These are phyloP conservation scores for Colinus virginianus DNA, from an alignment of 2,113 vertebrate species.

Conservation along the genomic window DNA sequence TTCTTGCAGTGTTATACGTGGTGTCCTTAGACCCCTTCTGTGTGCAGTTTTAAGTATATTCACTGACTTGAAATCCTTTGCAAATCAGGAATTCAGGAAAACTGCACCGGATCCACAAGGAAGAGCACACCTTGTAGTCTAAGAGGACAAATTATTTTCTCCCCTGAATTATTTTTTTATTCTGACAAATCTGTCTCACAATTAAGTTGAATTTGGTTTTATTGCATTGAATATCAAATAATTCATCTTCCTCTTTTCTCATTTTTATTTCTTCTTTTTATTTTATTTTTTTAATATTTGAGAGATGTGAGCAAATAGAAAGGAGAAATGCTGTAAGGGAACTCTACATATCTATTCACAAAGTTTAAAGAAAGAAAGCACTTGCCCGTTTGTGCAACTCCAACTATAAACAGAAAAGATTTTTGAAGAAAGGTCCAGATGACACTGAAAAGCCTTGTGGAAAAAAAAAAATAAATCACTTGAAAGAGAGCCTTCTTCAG, in stretches of 20 bases:
- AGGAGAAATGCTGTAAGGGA: not conserved
- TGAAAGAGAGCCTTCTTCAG: conserved; percentile 9
- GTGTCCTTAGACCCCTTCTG: not conserved
- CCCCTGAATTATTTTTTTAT: not conserved
- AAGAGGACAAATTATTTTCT: not conserved
- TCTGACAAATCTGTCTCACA: not conserved
- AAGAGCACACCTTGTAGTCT: not conserved
- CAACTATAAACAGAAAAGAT: conserved; percentile 19
- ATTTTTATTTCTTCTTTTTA: not conserved
- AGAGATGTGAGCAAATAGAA: not conserved
- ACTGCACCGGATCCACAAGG: not conserved
- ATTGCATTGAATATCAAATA: not conserved
- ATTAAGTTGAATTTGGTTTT: not conserved
- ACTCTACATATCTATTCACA: not conserved
- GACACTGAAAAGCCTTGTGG: not conserved
- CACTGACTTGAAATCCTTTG: not conserved
- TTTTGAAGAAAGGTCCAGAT: conserved; percentile 20
- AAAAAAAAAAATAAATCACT: not conserved
- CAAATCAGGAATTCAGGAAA: not conserved
- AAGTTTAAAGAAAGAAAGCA: conserved; percentile 45
- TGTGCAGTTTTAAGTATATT: not conserved
- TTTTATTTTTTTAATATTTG: not conserved
- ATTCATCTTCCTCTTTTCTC: not conserved
- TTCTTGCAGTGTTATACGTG: not conserved
- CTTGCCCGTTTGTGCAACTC: conserved; percentile 45